Percentiles rank a stretch among this genome's conserved stretches.
phyloP scores from a whole-genome alignment of 1,140 invertebrate genomes.

The Ectropis grisescens region DNA sequence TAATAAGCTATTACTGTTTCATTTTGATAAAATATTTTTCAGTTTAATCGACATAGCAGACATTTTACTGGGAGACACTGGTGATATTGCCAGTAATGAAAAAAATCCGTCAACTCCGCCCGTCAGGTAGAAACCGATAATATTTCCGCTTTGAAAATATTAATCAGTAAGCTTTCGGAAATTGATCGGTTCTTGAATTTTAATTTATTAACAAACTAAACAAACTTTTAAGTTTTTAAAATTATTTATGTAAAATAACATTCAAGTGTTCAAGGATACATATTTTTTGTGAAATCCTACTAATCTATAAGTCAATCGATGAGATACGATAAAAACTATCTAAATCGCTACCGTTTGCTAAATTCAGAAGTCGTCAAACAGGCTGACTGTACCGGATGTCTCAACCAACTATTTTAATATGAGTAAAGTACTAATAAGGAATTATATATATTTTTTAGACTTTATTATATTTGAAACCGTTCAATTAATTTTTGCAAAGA shows the following conservation, averaged over 20 bases:
- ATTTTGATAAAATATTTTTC: constrained; percentile 44
- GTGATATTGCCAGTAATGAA: background rate
- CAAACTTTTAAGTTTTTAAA: too few species aligned
- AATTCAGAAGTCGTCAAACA: constrained; percentile 62
- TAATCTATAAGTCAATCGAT: background rate
- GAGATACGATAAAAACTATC: too few species aligned
- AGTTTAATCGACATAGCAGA: constrained; percentile 46
- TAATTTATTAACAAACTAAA: too few species aligned
- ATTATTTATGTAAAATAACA: background rate
- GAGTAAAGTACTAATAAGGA: too few species aligned
- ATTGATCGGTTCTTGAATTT: too few species aligned
- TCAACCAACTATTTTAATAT: too few species aligned
- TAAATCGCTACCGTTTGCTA: constrained; percentile 33
- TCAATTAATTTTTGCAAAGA: too few species aligned
- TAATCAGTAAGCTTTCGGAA: too few species aligned
- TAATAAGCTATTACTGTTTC: constrained; percentile 31
- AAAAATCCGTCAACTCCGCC: constrained; percentile 2
- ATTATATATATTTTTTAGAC: too few species aligned
- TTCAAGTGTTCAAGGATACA: too few species aligned
- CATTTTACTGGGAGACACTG: constrained; percentile 49
- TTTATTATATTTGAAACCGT: too few species aligned
- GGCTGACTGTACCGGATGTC: constrained; percentile 47
- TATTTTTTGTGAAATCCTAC: background rate
- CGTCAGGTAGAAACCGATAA: background rate
- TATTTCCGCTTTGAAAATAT: background rate